Percentiles rank a stretch among this genome's conserved stretches.
These are phyloP conservation scores for Bryconaethiops microstoma DNA, from an alignment of 2,797 vertebrate species.

Conservation along the genomic window DNA sequence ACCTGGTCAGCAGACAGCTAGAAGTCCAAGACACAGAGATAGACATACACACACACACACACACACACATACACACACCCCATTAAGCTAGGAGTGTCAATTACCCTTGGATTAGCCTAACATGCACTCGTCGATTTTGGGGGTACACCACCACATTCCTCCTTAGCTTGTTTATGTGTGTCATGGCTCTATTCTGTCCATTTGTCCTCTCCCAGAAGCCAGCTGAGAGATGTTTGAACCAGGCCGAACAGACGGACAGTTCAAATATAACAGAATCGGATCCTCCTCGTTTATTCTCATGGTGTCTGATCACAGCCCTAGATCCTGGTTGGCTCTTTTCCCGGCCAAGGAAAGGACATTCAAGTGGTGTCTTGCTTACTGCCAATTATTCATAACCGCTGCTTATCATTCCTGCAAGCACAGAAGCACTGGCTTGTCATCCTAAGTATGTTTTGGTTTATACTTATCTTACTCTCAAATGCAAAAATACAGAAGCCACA, in stretches of 20 bases:
- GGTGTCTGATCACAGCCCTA: background rate
- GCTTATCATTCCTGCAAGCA: background rate
- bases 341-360: background rate
- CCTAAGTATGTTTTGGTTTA: background rate
- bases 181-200: conserved; percentile 32
- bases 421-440: background rate
- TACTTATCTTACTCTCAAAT: background rate
- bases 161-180: conserved; percentile 56
- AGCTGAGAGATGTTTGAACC: conserved; percentile 12
- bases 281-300: background rate
- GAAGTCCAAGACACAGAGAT: too few species aligned
- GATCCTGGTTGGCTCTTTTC: background rate
- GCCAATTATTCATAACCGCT: background rate
- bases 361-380: background rate
- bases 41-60: too few species aligned
- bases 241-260: conserved; percentile 9
- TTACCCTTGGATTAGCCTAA: conserved; percentile 66
- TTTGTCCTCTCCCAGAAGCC: conserved; percentile 26
- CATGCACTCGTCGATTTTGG: conserved; percentile 69
- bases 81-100: conserved; percentile 69
- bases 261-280: background rate
- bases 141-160: conserved; percentile 78
- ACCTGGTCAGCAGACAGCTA: too few species aligned
- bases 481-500: background rate
- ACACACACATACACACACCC: conserved; percentile 10